Evolutionary conservation across 2,113 vertebrate species (phyloP).

Genomic region (Mus spicilegus): DNA sequence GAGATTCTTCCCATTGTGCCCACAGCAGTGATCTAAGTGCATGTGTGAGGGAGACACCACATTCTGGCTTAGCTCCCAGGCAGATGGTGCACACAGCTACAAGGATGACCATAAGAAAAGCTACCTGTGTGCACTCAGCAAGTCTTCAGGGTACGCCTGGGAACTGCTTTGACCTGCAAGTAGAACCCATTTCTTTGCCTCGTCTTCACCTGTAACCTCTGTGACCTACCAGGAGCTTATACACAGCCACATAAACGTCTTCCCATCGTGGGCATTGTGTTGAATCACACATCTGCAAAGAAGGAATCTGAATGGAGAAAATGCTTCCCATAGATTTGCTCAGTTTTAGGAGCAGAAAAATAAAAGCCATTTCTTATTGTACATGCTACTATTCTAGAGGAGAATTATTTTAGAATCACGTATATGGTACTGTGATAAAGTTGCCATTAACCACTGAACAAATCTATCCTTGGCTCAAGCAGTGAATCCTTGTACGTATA

Average conservation of each 20-base stretch:
- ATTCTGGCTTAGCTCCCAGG: constrained; percentile 92
- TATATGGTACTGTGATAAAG: too few relatives aligned
- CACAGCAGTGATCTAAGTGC: constrained; percentile 94
- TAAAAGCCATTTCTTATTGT: too few relatives aligned
- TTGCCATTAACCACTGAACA: too few relatives aligned
- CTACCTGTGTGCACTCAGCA: constrained; percentile 92
- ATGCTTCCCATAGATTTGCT: too few relatives aligned
- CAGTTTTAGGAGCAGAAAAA: too few relatives aligned
- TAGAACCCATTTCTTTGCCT: constrained; percentile 79
- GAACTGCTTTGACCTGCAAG: constrained; percentile 95
- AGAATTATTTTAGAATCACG: too few relatives aligned
- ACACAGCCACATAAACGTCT: constrained; percentile 81
- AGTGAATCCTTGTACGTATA: too few relatives aligned
- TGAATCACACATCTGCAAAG: too few relatives aligned
- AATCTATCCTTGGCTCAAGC: too few relatives aligned
- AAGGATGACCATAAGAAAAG: constrained; percentile 93
- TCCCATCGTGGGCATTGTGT: constrained; percentile 35
- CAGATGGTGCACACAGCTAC: constrained; percentile 94
- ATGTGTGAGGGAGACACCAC: constrained; percentile 93
- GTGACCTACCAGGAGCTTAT: constrained; percentile 84
- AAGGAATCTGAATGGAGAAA: too few relatives aligned
- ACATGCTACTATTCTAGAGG: too few relatives aligned
- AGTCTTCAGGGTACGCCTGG: constrained; percentile 95
- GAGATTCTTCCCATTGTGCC: constrained; percentile 92
- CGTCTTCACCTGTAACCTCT: constrained; percentile 53